A percentile compares a stretch with the other conserved stretches of the same genome.
These are phyloP conservation scores for Oligia latruncula DNA, from an alignment of 2,888 invertebrate species.

Conservation along the genomic window DNA sequence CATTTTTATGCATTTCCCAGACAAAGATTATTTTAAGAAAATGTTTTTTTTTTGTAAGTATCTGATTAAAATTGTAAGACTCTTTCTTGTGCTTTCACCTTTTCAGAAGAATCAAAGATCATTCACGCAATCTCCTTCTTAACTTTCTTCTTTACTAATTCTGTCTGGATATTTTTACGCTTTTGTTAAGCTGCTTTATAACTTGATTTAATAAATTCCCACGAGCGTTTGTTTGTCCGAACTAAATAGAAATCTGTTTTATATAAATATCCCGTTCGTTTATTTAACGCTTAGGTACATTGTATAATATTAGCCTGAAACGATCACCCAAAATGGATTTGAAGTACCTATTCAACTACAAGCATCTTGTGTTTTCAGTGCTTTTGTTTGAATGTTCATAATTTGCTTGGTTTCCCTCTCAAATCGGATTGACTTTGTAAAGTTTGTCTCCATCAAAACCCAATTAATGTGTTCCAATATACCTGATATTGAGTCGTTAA, in stretches of 20 bases:
- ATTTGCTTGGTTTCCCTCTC: background rate
- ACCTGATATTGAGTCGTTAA: background rate
- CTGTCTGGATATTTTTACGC: background rate
- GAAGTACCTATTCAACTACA: background rate
- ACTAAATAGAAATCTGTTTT: background rate
- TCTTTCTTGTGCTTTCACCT: background rate
- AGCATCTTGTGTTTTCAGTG: background rate
- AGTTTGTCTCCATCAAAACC: background rate
- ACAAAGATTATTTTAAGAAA: background rate
- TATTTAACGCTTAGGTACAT: constrained; percentile 1
- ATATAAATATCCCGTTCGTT: constrained; percentile 2
- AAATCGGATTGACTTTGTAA: background rate
- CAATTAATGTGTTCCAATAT: background rate
- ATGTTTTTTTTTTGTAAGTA: background rate
- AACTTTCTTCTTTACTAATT: background rate
- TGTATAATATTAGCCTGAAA: background rate
- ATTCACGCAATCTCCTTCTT: background rate
- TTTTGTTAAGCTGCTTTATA: background rate
- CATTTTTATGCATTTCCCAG: background rate
- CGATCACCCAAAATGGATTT: constrained; percentile 15
- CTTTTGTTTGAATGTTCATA: constrained; percentile 3
- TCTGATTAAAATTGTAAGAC: background rate
- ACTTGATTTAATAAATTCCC: background rate
- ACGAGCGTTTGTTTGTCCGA: background rate
- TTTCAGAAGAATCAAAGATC: background rate